Base-by-base conservation (phyloP, 2,888 invertebrate genomes). In the Brenthis daphne region DNA sequence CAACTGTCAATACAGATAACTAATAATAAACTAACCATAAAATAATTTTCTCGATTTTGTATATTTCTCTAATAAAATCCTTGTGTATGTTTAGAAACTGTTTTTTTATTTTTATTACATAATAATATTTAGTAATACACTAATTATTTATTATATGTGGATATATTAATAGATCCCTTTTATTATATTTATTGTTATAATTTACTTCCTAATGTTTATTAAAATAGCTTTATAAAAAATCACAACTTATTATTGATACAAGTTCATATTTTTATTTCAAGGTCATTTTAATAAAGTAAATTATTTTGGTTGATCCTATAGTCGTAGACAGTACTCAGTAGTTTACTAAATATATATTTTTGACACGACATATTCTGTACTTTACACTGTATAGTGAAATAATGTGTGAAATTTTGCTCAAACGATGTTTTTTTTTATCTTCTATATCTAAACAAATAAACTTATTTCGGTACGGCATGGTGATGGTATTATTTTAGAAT, bases 1-100 rank as follows among this genome's bases (percentile, higher is more conserved):
- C 79, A 85, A 80, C 81, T 84, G 85, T 85, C 85, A 88, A 14
- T 29, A 60, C 60, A 60, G 60, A 60, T 60, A 50, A 60, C 50
- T 29, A 60, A 60, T 29, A 29, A 29, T 29, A 29, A 29, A 29
- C 4, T 29, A 5, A 20, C 20, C 20, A 20, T 20, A 20, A 20
- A 20, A 20, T 20, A 20, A 20, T 20, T 20, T 20, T 20, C 20
- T 20, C 20, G 20, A 20, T 54, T 4, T 24, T 54, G 12, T 12
- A 12, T 13, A 37, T 37, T 37, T 1, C 1, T 37, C 6, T 37
- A 6, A 37, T 37, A 37, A 37, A 37, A 37, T 37, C 8, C 37
- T 37, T 37, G 11, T 8, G 33, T 33, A 37, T 37, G 8, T 37
- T 37, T 37, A 37, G 8, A 37, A 37, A 6, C 37, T 37, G 6